Percentiles rank a stretch among this genome's conserved stretches.
Evolutionary conservation across 2,113 vertebrate genomes (phyloP).

Genomic region (Cephalophus harveyi): DNA sequence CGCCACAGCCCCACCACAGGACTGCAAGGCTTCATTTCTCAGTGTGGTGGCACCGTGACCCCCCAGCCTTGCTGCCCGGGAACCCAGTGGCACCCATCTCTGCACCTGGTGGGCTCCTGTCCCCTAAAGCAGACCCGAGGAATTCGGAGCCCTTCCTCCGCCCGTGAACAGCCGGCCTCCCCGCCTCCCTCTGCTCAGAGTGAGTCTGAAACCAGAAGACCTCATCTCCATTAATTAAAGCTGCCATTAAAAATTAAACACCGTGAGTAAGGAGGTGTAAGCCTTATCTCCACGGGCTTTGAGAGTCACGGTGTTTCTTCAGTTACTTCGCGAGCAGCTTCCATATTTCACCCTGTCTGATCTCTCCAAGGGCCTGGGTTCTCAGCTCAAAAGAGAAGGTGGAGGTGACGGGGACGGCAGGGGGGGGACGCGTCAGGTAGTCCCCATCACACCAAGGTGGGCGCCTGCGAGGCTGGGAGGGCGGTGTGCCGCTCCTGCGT

Average conservation of each 20-base stretch:
- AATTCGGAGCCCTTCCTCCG: conserved; percentile 54
- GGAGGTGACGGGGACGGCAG: conserved; percentile 40
- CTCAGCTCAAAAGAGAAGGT: conserved; percentile 79
- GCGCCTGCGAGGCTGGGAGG: not conserved
- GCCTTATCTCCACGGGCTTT: conserved; percentile 84
- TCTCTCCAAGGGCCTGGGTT: conserved; percentile 83
- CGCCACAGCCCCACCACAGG: accelerated
- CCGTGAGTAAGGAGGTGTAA: conserved; percentile 84
- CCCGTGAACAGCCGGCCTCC: conserved; percentile 60
- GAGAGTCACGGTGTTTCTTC: conserved; percentile 82
- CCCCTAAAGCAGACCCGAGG: not conserved
- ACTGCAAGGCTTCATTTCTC: too few relatives aligned
- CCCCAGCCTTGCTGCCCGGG: not conserved
- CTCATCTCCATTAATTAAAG: conserved; percentile 88
- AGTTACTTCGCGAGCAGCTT: conserved; percentile 85
- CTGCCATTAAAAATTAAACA: conserved; percentile 91
- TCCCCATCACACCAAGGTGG: not conserved
- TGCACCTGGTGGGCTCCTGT: not conserved
- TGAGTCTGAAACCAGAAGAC: conserved; percentile 76
- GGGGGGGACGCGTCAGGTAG: not conserved
- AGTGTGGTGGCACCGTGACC: accelerated
- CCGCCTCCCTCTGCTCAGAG: conserved; percentile 62
- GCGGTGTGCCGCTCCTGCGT: not conserved
- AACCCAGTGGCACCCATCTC: not conserved
- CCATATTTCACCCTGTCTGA: conserved; percentile 85